phyloP scores from a whole-genome alignment of 2,888 invertebrate genomes.

The Diarsia brunnea region DNA sequence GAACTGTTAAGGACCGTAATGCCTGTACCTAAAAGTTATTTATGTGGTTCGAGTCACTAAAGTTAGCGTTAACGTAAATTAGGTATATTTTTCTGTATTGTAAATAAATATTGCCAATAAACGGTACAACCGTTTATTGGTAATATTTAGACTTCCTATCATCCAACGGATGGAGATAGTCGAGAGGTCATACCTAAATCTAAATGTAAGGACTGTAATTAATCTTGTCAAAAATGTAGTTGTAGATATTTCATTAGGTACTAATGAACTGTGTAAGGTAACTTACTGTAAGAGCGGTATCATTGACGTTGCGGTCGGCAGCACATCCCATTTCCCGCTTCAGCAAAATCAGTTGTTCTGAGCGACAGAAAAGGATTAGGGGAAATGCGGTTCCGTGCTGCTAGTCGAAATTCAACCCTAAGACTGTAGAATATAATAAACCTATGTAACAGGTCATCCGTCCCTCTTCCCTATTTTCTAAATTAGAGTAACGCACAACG shows the following conservation, averaged over 20 bases:
- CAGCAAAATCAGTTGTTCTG: neutral
- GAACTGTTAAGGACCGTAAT: neutral
- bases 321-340: neutral
- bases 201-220: neutral
- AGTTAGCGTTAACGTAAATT: neutral
- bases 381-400: neutral
- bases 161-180: neutral
- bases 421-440: neutral
- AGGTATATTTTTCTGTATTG: no score
- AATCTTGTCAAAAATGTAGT: neutral
- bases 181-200: neutral
- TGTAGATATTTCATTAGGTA: neutral
- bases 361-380: neutral
- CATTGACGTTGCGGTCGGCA: no score
- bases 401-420: neutral
- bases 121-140: no score
- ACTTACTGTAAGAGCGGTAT: neutral
- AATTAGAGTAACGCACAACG: neutral
- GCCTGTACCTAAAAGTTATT: constrained; percentile 6
- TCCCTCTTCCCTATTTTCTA: neutral
- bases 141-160: neutral
- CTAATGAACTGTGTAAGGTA: neutral
- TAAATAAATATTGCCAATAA: constrained; percentile 2
- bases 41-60: neutral
- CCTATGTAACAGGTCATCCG: neutral